These are phyloP conservation scores for Hyposmocoma kahamanoa DNA, from an alignment of 1,140 invertebrate species.

Conservation along the genomic window DNA sequence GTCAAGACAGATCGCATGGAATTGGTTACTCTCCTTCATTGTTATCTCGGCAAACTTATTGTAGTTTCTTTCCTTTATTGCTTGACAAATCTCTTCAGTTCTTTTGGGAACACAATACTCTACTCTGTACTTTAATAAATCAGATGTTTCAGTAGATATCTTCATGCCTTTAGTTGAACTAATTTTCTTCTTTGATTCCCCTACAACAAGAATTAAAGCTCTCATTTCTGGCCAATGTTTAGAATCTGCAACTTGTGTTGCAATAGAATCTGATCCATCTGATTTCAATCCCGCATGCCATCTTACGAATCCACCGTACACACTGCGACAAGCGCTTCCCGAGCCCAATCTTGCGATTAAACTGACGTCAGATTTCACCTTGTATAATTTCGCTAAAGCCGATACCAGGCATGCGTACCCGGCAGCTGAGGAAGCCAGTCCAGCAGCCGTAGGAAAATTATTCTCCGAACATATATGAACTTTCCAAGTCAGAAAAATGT, in stretches of 20 bases:
- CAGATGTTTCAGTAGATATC: conserved; percentile 85
- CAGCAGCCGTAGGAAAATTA: conserved; percentile 99
- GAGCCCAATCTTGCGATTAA: conserved; percentile 90
- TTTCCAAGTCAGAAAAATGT: conserved; percentile 78
- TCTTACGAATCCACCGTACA: conserved; percentile 92
- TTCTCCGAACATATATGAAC: conserved; percentile 94
- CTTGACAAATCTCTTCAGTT: conserved; percentile 81
- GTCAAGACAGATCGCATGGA: conserved; percentile 96
- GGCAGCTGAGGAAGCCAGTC: conserved; percentile 97
- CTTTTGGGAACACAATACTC: conserved; percentile 82
- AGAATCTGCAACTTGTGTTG: conserved; percentile 81
- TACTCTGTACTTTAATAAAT: conserved; percentile 85
- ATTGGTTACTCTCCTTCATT: conserved; percentile 98
- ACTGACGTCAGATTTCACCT: conserved; percentile 87
- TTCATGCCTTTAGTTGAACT: conserved; percentile 96
- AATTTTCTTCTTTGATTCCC: conserved; percentile 89
- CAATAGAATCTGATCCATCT: conserved; percentile 89
- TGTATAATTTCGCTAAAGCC: conserved; percentile 85
- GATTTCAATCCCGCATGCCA: conserved; percentile 86
- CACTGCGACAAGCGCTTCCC: conserved; percentile 96
- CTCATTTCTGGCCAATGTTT: conserved; percentile 94
- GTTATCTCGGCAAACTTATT: conserved; percentile 92
- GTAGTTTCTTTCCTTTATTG: conserved; percentile 90
- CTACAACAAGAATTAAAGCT: conserved; percentile 93
- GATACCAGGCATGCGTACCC: conserved; percentile 94